Base-by-base conservation (phyloP, 2,113 vertebrate species). In the Labeo catla region DNA sequence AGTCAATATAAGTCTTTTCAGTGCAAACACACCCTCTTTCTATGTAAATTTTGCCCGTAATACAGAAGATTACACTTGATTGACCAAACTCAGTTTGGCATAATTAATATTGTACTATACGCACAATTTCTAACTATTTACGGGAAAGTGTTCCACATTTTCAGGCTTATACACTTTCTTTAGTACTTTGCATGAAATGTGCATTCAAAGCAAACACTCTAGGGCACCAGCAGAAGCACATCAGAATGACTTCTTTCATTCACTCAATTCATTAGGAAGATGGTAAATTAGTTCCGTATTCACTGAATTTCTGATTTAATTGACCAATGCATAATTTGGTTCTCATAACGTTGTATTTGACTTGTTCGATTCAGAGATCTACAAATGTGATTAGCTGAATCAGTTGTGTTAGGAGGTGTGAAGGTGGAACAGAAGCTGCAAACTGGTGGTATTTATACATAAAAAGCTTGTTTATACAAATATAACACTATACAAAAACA, bases 1-100 rank as follows among this genome's bases (percentile, higher is more conserved):
- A 52, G 45, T 34, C 74, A 76, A 76, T 74, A 36, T 36, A 70
- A 73, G 70, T 76, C 47, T 52, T 76, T 76, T 76, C 73, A 76
- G 12, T 15, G 3, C 73, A 76, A 50, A 76, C 45, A 28, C 8
- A 28, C 16, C 57, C 28, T 39, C 73, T 76, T 76, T 50, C 73
- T 23, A 76, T n/a, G n/a, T 28, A 76, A 52, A 28, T 52, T 3
- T 76, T n/a, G 39, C 4, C 70, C 9, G 5, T 47, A 45, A 73
- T 47, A 45, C 70, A 28, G 47, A 50, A 49, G n/a, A 50, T 50
- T 76, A 52, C 47, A 34, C 12, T 76, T 49, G 47, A 76, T 76
- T 76, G 4, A 76, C 13, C 23, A 23, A 50, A 74, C 9, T 76
- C 45, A 50, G 47, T 12, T 47, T 76, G 11, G 73, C 23, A 76